A percentile compares a stretch with the other conserved stretches of the same genome.
Evolutionary conservation across 2,797 vertebrate species (phyloP).

Genomic region (Erithacus rubecula): DNA sequence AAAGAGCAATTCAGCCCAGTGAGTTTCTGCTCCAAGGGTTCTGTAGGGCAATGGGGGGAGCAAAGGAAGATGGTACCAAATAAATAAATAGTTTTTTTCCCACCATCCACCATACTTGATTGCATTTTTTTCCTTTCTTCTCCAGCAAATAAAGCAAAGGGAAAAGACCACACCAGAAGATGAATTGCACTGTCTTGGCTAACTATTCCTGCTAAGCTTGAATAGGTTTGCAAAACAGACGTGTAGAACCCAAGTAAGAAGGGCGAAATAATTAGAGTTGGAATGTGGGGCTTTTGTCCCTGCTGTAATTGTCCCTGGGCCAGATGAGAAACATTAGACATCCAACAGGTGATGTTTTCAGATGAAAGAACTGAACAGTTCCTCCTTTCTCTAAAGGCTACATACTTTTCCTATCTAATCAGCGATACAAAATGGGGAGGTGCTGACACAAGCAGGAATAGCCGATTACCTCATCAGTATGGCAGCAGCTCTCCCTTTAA

Average conservation of each 20-base stretch:
- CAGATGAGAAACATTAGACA: slow-evolving; percentile 33
- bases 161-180: not conserved
- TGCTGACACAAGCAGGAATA: slow-evolving; percentile 54
- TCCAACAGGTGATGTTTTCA: slow-evolving; percentile 49
- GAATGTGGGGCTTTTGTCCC: slow-evolving; percentile 43
- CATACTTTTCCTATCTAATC: slow-evolving; percentile 57
- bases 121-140: not conserved
- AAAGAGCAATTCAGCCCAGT: not conserved
- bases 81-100: not conserved
- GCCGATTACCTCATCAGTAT: slow-evolving; percentile 31
- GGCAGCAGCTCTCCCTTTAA: slow-evolving; percentile 28
- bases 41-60: not conserved
- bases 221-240: not conserved
- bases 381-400: slow-evolving; percentile 44
- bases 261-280: slow-evolving; percentile 7
- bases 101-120: not conserved
- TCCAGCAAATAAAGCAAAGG: not conserved
- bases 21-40: not conserved
- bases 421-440: slow-evolving; percentile 39
- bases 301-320: slow-evolving; percentile 12
- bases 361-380: slow-evolving; percentile 13
- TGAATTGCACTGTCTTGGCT: not conserved
- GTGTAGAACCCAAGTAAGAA: not conserved
- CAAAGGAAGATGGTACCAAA: not conserved
- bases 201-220: not conserved